A percentile compares a stretch with the other conserved stretches of the same genome.
These are phyloP conservation scores for Sabellastarte sp. DNA, from an alignment of 2,888 invertebrate species.

Conservation along the genomic window DNA sequence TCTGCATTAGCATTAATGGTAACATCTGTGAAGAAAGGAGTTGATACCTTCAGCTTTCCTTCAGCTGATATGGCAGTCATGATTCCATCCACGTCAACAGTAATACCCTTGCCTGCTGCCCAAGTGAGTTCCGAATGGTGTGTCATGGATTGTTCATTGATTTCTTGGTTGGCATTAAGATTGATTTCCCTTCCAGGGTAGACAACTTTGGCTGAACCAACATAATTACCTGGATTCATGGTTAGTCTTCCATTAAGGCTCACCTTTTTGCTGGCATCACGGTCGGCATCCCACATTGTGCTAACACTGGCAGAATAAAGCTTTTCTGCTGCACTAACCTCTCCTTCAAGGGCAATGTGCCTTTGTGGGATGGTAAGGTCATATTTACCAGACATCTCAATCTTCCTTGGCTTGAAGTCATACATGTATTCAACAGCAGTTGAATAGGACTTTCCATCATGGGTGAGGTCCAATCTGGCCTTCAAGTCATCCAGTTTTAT, in stretches of 20 bases:
- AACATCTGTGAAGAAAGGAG: background rate
- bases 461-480: background rate
- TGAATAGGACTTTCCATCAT: background rate
- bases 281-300: conserved; percentile 17
- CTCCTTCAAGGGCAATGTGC: background rate
- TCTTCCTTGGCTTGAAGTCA: background rate
- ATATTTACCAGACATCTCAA: background rate
- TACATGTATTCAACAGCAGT: background rate
- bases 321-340: too few relatives aligned
- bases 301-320: conserved; percentile 8
- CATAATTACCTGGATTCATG: background rate
- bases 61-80: background rate
- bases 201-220: background rate
- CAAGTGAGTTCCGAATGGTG: conserved; percentile 5
- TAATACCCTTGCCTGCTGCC: conserved; percentile 11
- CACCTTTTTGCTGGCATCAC: conserved; percentile 10
- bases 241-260: conserved; percentile 5
- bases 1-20: background rate
- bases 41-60: background rate
- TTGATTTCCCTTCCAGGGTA: background rate
- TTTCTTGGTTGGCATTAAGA: background rate
- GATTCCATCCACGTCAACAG: background rate
- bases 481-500: background rate
- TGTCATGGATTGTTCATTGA: background rate
- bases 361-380: background rate